Conservation (phyloP, 2,888 invertebrate genomes). For the Trachelus iudaicus region DNA sequence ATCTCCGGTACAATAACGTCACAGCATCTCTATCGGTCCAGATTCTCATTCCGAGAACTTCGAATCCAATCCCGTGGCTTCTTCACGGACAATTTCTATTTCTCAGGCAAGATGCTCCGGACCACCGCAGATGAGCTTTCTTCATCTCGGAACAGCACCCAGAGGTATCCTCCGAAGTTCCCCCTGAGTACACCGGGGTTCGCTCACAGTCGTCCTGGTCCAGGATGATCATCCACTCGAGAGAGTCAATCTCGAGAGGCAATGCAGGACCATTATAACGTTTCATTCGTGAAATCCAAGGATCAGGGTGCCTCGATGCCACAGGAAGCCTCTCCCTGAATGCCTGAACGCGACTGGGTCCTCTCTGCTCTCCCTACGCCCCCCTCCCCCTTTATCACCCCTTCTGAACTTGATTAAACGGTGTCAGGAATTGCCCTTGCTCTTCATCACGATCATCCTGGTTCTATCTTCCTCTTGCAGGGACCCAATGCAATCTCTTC, state of each 20-base stretch:
- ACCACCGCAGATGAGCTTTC: too few relatives aligned
- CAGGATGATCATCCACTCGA: conserved; percentile 9
- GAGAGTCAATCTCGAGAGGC: conserved; percentile 17
- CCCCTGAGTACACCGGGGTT: background rate
- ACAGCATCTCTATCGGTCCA: too few relatives aligned
- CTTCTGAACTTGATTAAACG: conserved; percentile 17
- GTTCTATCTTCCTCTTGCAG: too few relatives aligned
- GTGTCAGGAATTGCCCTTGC: conserved; percentile 18
- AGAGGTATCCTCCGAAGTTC: background rate
- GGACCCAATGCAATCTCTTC: too few relatives aligned
- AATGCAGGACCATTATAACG: conserved; percentile 21
- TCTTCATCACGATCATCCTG: background rate
- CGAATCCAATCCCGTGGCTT: too few relatives aligned
- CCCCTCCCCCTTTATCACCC: background rate
- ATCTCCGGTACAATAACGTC: too few relatives aligned
- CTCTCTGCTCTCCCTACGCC: background rate
- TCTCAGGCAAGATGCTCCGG: too few relatives aligned
- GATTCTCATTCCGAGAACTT: too few relatives aligned
- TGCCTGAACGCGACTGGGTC: background rate
- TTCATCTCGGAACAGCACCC: too few relatives aligned
- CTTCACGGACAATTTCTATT: too few relatives aligned
- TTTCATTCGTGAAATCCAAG: conserved; percentile 19
- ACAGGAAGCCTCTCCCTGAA: conserved; percentile 3
- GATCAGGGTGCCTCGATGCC: conserved; percentile 18
- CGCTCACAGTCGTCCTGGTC: background rate